Base-by-base conservation (phyloP, 2,888 invertebrate species). In the Neoscelio sp. region DNA sequence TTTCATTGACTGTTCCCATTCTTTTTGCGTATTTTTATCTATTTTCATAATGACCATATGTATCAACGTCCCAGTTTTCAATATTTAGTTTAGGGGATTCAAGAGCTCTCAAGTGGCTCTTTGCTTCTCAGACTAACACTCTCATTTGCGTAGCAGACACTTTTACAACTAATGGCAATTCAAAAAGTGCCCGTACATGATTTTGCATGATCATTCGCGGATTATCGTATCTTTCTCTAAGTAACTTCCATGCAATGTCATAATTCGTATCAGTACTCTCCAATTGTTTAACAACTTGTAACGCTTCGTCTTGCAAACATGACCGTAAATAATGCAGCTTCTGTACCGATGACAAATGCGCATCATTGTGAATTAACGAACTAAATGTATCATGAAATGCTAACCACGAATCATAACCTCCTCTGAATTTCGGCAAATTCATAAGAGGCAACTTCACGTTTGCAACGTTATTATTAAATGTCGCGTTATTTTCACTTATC, bases 291-390 rank as follows among this genome's bases (percentile, higher is more conserved):
- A 84, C 79, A 0, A 64, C 71, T 10, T 65, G 50, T 0, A 70
- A 62, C 2, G 84, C 84, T 46, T 77, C 68, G 4, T 80, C 82
- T 4, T 20, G 67, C 5, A 83, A 26, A 0, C 64, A 42, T 0
- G 76, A 33, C 17, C 78, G 79, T 7, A 82, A 44, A 65, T 83
- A 84, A n/a, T 73, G 54, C 0, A 84, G 23, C 26, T 79, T 81
- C 15, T 82, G 77, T 1, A 78, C 64, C 4, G 18, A 10, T 4
- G 44, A 44, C 12, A 44, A 44, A 44, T 12, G 10, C 23, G n/a
- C 4, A 18, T 33, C 10, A 10, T 33, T 35, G 7, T 35, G 35
- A 35, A 35, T 35, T 7, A 35, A 35, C 13, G 18, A 54, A 20
- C 10, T 23, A 20, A 23, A 38, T 8, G 20, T 52, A 7, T 30